Percentiles rank a stretch among this genome's conserved stretches.
phyloP scores from a whole-genome alignment of 2,888 invertebrate species.

The Scaptomyza polygonia region DNA sequence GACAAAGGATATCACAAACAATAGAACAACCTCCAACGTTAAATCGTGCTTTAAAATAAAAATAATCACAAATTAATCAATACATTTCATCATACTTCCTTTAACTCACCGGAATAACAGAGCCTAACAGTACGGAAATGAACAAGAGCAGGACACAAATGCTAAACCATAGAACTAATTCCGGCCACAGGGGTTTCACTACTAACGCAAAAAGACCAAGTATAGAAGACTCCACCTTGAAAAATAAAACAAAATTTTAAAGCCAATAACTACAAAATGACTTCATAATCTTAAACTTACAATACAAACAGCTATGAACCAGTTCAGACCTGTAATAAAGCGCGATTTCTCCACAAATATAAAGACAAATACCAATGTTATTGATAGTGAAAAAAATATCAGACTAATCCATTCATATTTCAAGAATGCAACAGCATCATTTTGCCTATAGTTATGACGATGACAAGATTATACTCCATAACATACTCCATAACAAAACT shows the following conservation, averaged over 20 bases:
- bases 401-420: constrained; percentile 50
- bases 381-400: constrained; percentile 52
- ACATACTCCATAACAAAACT: constrained; percentile 23
- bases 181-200: constrained; percentile 36
- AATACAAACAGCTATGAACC: constrained; percentile 57
- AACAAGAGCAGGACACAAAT: constrained; percentile 50
- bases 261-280: neutral
- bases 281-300: constrained; percentile 49
- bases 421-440: neutral
- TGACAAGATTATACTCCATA: neutral
- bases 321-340: constrained; percentile 53
- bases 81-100: neutral
- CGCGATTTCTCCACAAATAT: constrained; percentile 69
- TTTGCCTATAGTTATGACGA: constrained; percentile 14
- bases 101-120: constrained; percentile 55
- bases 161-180: constrained; percentile 44
- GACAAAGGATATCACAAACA: constrained; percentile 75
- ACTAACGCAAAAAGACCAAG: constrained; percentile 54
- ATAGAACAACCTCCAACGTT: constrained; percentile 73
- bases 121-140: constrained; percentile 56
- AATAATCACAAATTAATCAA: neutral
- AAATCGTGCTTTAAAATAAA: constrained; percentile 65
- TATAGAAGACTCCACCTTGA: constrained; percentile 68
- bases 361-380: constrained; percentile 53
- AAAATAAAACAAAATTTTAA: accelerated